Base-by-base conservation (phyloP, 2,888 invertebrate species). In the Nomada goodeniana region DNA sequence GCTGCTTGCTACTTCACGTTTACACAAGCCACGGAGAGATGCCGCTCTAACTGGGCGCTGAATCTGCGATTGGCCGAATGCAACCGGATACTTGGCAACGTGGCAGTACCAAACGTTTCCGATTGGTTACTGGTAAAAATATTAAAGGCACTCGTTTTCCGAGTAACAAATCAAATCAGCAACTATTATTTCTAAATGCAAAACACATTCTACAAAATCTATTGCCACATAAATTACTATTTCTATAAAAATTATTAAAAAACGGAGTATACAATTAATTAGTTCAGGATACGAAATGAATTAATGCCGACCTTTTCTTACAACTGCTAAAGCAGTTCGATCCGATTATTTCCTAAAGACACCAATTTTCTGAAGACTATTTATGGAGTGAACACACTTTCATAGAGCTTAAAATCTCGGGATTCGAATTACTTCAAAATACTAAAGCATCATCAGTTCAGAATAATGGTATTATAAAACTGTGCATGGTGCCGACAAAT, bases 51-150 rank as follows among this genome's bases (percentile, higher is more conserved):
- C 86, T 79, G 79, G 80, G 80, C 89, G 87, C 88, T 86, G 84
- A 88, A 87, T 77, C 69, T 44, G 61, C 67, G 74, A 90, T 91
- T 91, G 88, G 88, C 50, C 69, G 52, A 36, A 13, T 11, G 10
- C 13, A 73, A 87, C 92, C 90, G 91, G 94, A 95, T 94, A 94
- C 94, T 94, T 94, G 94, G 94, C 94, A 94, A 92, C 94, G 93
- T 92, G 94, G 93, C 92, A 92, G 88, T 83, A 89, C 86, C 86
- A 90, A 86, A 88, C 89, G 90, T 86, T 91, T 90, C 87, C 91
- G 90, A 92, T 91, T 91, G 90, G 91, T 50, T 71, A 63, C 44
- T 60, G 74, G 82, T 77, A 69, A 81, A 80, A 88, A 86, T 81
- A 87, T 86, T 85, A 83, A 84, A 81, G 77, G 72, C 72, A 68